These are phyloP conservation scores for Ochotona princeps DNA, from an alignment of 2,113 vertebrate species.

Conservation along the genomic window DNA sequence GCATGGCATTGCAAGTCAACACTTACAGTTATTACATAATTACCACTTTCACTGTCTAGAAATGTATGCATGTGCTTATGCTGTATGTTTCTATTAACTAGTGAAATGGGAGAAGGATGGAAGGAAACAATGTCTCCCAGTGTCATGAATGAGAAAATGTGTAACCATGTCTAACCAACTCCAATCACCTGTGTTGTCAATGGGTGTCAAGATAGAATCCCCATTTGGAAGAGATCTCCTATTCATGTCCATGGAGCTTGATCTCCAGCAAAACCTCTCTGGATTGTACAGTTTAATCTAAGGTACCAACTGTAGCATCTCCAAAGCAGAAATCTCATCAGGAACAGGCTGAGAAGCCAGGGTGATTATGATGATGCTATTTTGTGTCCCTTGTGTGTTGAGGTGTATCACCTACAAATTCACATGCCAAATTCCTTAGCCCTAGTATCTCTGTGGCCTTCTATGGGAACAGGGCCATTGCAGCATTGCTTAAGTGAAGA, in stretches of 20 bases:
- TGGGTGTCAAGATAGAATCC: not conserved
- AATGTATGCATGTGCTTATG: not conserved
- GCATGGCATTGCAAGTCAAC: not conserved
- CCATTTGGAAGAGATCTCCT: not conserved
- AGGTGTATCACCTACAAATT: not conserved
- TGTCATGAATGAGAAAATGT: not conserved
- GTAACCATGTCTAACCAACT: not conserved
- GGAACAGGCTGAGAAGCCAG: not conserved
- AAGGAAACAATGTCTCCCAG: not conserved
- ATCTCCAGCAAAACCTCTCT: not conserved
- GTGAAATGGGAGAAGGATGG: not conserved
- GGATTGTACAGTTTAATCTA: not conserved
- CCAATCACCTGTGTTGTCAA: not conserved
- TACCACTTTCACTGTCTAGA: not conserved
- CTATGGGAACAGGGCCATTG: not conserved
- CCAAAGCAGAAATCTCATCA: not conserved
- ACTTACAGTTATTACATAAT: not conserved
- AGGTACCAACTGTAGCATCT: not conserved
- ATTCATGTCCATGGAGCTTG: not conserved
- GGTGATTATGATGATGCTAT: not conserved
- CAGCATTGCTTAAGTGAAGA: not conserved
- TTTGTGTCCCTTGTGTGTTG: not conserved
- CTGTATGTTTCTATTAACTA: slow-evolving; percentile 16
- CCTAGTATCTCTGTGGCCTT: not conserved
- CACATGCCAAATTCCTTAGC: not conserved